Conservation (phyloP, 2,888 invertebrate genomes). For the Homarus gammarus region DNA sequence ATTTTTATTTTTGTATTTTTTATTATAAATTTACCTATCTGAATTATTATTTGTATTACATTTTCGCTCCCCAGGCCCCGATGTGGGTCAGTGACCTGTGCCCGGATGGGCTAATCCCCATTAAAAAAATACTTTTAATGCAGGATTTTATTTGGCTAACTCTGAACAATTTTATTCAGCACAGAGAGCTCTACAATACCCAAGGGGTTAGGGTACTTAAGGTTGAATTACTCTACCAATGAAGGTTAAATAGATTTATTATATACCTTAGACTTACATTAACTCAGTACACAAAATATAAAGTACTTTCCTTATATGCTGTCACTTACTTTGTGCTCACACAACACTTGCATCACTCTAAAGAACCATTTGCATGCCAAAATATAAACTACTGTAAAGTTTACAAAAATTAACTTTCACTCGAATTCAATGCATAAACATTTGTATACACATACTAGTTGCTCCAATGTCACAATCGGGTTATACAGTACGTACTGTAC, state of each 20-base stretch:
- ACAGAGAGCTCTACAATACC: too few relatives aligned
- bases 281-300: constrained; percentile 74
- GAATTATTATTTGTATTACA: too few relatives aligned
- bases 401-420: constrained; percentile 2
- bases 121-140: too few relatives aligned
- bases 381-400: not conserved
- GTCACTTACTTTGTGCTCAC: constrained; percentile 37
- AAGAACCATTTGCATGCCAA: constrained; percentile 10
- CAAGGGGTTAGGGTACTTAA: too few relatives aligned
- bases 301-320: constrained; percentile 58
- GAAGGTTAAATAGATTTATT: constrained; percentile 42
- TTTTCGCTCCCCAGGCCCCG: too few relatives aligned
- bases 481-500: not conserved
- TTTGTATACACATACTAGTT: not conserved
- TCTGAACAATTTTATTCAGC: too few relatives aligned
- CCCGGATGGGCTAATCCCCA: too few relatives aligned
- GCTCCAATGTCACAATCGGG: not conserved
- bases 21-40: too few relatives aligned
- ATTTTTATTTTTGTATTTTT: too few relatives aligned
- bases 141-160: too few relatives aligned
- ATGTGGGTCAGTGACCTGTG: too few relatives aligned
- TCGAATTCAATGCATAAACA: not conserved
- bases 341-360: constrained; percentile 19
- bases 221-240: too few relatives aligned
- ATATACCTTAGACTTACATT: constrained; percentile 47